Conservation (phyloP, 2,113 vertebrate species). For the Tympanuchus pallidicinctus region DNA sequence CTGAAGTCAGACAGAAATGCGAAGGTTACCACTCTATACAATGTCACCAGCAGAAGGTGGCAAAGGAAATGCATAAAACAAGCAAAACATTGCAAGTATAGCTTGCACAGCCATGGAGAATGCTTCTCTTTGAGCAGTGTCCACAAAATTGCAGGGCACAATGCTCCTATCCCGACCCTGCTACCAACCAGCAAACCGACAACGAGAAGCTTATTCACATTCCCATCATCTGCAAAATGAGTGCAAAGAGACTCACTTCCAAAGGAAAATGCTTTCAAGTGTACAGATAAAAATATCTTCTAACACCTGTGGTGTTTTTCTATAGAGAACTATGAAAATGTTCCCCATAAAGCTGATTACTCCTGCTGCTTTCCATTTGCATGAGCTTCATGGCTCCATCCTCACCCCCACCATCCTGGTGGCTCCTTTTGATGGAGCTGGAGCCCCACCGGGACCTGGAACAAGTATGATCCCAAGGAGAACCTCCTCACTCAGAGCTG, state of each 20-base stretch:
- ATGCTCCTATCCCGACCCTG: not conserved
- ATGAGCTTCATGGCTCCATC: not conserved
- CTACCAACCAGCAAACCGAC: not conserved
- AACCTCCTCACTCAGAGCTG: no score
- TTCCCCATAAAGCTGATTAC: not conserved
- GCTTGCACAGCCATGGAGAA: not conserved
- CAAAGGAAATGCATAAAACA: not conserved
- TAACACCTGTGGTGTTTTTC: not conserved
- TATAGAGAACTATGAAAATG: not conserved
- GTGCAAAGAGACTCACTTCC: not conserved
- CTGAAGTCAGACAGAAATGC: not conserved
- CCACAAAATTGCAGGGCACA: not conserved
- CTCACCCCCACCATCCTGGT: not conserved
- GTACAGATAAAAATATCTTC: not conserved
- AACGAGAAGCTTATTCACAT: not conserved
- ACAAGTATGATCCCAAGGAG: no score
- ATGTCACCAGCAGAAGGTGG: not conserved
- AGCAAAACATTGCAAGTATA: not conserved
- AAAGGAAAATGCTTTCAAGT: not conserved
- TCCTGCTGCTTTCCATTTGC: not conserved
- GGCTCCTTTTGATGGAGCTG: not conserved
- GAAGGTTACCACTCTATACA: not conserved
- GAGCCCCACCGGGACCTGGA: not conserved
- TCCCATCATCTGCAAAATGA: not conserved
- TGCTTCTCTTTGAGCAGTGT: accelerated